Base-by-base conservation (phyloP, 1,140 invertebrate species). In the Teleopsis dalmanni region DNA sequence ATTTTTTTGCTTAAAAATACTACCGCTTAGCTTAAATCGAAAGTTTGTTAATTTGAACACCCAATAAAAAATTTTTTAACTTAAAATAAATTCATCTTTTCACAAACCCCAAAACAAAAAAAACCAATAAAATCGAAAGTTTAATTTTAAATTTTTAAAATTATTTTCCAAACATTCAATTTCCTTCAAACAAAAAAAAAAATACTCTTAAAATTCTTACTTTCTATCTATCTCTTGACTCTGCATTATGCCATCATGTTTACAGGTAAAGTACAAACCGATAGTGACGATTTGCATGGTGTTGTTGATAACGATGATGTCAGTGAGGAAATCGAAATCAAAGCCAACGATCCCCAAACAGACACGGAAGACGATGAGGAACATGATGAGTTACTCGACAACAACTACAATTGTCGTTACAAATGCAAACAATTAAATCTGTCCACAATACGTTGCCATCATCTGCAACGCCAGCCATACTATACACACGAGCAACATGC, bases 201-300 rank as follows among this genome's bases (percentile, higher is more conserved):
- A 3, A 23, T 43, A 18, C 22, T 19, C 31, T 13, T 14, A 7
- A 21, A 35, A 19, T 46, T 47, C 26, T 47, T 47, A 21, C n/a
- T 49, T 49, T 37, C 27, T 27, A 31, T 41, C 23, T 41, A 49
- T 44, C 22, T 35, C 40, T 33, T 59, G 62, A 65, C 59, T 55
- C 58, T 58, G 62, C 62, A 61, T 65, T 55, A 65, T 65, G 57
- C 65, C 63, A 66, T 61, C 65, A 61, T 65, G 62, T 65, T 66
- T 66, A 59, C 63, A 66, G 63, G 63, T 66, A 41, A 44, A 19
- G 34, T 35, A 26, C 31, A 37, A 18, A 37, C n/a, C 2, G 33
- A 14, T 36, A 34, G 42, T 44, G 42, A 31, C 34, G 40, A 27
- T 14, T 22, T 36, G 22, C 44, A 40, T 21, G 7, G 23, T 33